These are phyloP conservation scores for Dasypogon diadema DNA, from an alignment of 2,888 invertebrate species.

Conservation along the genomic window DNA sequence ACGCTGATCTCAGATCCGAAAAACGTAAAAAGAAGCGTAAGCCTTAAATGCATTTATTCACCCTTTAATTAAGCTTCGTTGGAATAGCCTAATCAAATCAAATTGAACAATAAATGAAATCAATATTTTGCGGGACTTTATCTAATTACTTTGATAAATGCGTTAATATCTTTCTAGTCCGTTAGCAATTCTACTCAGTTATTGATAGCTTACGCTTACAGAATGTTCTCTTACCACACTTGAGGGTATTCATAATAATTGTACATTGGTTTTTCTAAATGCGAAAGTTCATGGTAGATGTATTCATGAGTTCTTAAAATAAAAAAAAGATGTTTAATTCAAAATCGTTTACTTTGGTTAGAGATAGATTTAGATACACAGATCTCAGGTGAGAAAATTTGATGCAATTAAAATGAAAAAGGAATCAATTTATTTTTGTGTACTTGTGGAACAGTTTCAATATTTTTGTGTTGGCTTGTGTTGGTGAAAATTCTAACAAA, in stretches of 20 bases:
- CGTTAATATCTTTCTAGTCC: neutral
- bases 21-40: too few species aligned
- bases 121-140: conserved; percentile 15
- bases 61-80: too few species aligned
- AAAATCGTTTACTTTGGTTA: conserved; percentile 34
- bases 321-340: conserved; percentile 27
- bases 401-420: too few species aligned
- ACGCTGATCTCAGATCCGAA: too few species aligned
- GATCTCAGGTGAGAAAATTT: conserved; percentile 13
- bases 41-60: too few species aligned
- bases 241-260: too few species aligned
- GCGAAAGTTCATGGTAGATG: too few species aligned
- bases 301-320: too few species aligned
- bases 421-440: too few species aligned
- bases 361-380: conserved; percentile 6
- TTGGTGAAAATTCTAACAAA: too few species aligned
- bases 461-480: too few species aligned
- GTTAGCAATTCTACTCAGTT: conserved; percentile 15
- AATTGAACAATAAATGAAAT: neutral
- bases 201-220: neutral
- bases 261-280: neutral
- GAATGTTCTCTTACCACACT: conserved; percentile 2
- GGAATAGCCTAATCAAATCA: conserved; percentile 3
- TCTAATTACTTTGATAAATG: conserved; percentile 9
- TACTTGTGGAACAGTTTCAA: too few species aligned